phyloP scores from a whole-genome alignment of 2,797 vertebrate species.

The Falco cherrug region DNA sequence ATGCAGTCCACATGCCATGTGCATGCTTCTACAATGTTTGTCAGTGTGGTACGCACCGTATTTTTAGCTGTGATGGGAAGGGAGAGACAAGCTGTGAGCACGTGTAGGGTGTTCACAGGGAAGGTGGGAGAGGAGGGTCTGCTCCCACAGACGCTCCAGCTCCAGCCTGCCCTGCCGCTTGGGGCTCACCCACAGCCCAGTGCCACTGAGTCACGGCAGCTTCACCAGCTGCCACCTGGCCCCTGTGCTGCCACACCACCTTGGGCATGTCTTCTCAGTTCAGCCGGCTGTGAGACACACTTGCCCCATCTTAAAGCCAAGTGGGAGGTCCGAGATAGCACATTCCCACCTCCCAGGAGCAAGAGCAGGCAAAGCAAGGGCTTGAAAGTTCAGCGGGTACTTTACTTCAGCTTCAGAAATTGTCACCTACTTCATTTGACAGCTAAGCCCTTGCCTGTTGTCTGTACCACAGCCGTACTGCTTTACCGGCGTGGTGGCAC shows the following conservation, averaged over 20 bases:
- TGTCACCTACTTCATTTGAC: not conserved
- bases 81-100: not conserved
- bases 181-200: not conserved
- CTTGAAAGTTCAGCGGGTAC: not conserved
- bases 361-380: not conserved
- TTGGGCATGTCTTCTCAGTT: not conserved
- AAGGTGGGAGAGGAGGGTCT: not conserved
- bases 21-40: not conserved
- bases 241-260: not conserved
- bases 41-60: no score
- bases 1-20: not conserved
- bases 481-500: not conserved
- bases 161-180: not conserved
- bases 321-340: not conserved
- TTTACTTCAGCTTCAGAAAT: not conserved
- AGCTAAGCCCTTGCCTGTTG: not conserved
- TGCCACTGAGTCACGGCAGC: rapidly evolving
- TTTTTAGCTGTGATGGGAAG: not conserved
- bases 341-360: not conserved
- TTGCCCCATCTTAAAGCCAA: not conserved
- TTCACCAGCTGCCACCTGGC: not conserved
- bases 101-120: rapidly evolving
- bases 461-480: not conserved
- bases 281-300: not conserved
- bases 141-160: not conserved